Evolutionary conservation across 2,888 invertebrate species (phyloP).

Genomic region (Microdon myrmicae): DNA sequence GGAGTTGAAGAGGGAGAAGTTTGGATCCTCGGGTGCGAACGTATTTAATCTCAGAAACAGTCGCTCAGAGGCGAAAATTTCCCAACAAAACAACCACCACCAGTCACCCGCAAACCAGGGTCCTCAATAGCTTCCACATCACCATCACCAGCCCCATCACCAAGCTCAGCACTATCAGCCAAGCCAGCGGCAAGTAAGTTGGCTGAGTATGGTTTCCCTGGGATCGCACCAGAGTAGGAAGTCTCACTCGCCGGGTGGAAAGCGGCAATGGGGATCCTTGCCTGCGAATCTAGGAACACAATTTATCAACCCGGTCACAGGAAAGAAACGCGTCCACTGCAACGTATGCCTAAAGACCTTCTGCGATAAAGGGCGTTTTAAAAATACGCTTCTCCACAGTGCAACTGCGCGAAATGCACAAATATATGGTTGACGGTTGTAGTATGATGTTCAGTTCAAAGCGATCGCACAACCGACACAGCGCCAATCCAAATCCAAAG

Average conservation of each 20-base stretch:
- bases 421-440: conserved; percentile 98
- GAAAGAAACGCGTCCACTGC: conserved; percentile 97
- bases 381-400: conserved; percentile 99
- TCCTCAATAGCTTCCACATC: conserved; percentile 45
- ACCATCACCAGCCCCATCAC: too few species aligned
- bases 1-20: conserved; percentile 53
- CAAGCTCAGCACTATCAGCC: conserved; percentile 49
- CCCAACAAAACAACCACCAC: conserved; percentile 38
- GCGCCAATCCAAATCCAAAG: conserved; percentile 98
- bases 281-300: conserved; percentile 88
- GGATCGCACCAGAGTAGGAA: conserved; percentile 54
- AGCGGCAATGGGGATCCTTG: conserved; percentile 82
- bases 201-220: conserved; percentile 42
- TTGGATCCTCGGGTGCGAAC: conserved; percentile 64
- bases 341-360: conserved; percentile 98
- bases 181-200: conserved; percentile 57
- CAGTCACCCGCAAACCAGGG: conserved; percentile 45
- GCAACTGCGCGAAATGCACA: conserved; percentile 98
- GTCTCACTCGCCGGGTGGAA: conserved; percentile 69
- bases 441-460: conserved; percentile 99
- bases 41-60: conserved; percentile 75
- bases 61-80: conserved; percentile 53
- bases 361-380: conserved; percentile 98
- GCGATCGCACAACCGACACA: conserved; percentile 93
- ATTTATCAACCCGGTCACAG: conserved; percentile 91